phyloP scores from a whole-genome alignment of 2,888 invertebrate species.

The Lasioglossum vierecki region DNA sequence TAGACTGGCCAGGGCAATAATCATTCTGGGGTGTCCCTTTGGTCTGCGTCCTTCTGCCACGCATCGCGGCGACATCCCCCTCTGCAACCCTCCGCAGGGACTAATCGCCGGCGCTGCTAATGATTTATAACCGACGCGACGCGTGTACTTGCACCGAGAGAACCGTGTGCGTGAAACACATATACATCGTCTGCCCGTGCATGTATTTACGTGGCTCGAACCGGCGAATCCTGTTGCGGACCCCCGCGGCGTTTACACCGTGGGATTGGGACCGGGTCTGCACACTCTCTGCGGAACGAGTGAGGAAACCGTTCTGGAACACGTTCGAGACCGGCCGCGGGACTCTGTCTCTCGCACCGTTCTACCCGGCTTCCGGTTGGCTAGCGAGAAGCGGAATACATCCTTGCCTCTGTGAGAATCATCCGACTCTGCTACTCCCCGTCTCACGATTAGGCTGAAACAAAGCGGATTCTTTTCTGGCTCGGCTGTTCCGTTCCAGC shows the following conservation, averaged over 20 bases:
- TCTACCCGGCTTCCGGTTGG: constrained; percentile 78
- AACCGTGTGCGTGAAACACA: neutral
- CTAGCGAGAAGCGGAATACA: constrained; percentile 35
- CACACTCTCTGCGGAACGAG: constrained; percentile 39
- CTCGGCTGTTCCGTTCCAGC: constrained; percentile 15
- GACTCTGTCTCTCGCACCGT: constrained; percentile 44
- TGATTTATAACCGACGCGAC: constrained; percentile 81
- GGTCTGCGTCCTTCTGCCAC: constrained; percentile 49
- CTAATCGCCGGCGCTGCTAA: constrained; percentile 82
- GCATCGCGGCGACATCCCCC: constrained; percentile 54
- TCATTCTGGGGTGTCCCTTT: constrained; percentile 72
- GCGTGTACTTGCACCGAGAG: constrained; percentile 60
- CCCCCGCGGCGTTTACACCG: constrained; percentile 82
- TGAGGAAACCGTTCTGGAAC: constrained; percentile 60
- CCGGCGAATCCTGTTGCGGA: constrained; percentile 78
- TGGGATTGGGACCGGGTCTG: constrained; percentile 77
- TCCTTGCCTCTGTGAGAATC: constrained; percentile 74
- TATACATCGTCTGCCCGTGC: neutral
- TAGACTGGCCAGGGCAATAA: constrained; percentile 73
- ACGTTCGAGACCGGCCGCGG: constrained; percentile 42
- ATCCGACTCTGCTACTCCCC: constrained; percentile 40
- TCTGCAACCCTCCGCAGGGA: constrained; percentile 75
- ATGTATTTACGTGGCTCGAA: constrained; percentile 53
- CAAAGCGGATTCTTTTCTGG: constrained; percentile 63
- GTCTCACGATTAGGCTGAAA: constrained; percentile 70